Conservation (phyloP, 2,888 invertebrate genomes). For the Lepidocyrtoides sp. region DNA sequence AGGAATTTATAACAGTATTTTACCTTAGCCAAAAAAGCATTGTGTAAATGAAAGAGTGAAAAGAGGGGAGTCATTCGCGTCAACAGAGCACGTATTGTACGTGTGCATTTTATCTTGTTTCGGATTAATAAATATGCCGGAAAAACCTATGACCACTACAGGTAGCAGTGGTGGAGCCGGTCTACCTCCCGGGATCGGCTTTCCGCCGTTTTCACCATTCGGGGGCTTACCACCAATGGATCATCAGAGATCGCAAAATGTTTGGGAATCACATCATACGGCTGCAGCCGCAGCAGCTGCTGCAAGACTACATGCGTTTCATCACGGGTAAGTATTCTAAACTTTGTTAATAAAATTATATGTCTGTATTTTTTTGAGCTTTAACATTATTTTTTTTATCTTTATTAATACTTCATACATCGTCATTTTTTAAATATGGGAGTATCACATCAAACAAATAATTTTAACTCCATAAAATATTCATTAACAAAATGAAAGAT, state of each 20-base stretch:
- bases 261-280: slow-evolving; percentile 83
- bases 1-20: slow-evolving; percentile 16
- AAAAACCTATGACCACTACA: slow-evolving; percentile 85
- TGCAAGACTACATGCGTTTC: slow-evolving; percentile 84
- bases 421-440: neutral
- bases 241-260: slow-evolving; percentile 74
- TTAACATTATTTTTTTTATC: neutral
- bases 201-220: slow-evolving; percentile 85
- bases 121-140: slow-evolving; percentile 83
- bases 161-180: slow-evolving; percentile 82
- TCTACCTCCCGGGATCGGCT: slow-evolving; percentile 84
- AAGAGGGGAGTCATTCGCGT: slow-evolving; percentile 22
- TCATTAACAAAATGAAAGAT: slow-evolving; percentile 63
- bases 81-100: neutral
- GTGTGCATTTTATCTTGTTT: slow-evolving; percentile 48
- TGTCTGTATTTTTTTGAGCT: neutral
- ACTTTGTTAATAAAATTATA: neutral
- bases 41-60: slow-evolving; percentile 61
- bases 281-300: slow-evolving; percentile 84
- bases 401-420: neutral
- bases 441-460: slow-evolving; percentile 51
- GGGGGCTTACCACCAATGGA: slow-evolving; percentile 83
- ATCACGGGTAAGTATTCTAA: slow-evolving; percentile 83
- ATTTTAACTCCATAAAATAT: slow-evolving; percentile 55
- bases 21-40: neutral